Evolutionary conservation across 2,888 invertebrate genomes (phyloP).

Genomic region (Rotaria macrura): DNA sequence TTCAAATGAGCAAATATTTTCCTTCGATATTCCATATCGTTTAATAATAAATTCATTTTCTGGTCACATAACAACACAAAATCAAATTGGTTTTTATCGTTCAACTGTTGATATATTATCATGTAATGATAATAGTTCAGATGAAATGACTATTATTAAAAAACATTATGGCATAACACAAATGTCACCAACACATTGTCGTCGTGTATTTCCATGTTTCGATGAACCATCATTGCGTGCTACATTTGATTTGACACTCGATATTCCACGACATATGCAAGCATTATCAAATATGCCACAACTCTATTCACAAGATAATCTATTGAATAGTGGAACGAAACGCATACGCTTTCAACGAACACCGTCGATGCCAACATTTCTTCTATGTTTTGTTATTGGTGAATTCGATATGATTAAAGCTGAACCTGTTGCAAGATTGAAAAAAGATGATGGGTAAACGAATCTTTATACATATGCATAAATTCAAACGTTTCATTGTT

Average conservation of each 20-base stretch:
- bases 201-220: constrained; percentile 14
- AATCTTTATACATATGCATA: neutral
- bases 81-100: neutral
- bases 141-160: neutral
- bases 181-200: constrained; percentile 45
- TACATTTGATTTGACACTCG: constrained; percentile 1
- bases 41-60: neutral
- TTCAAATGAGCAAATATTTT: neutral
- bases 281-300: constrained; percentile 11
- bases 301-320: neutral
- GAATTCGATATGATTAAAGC: neutral
- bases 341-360: neutral
- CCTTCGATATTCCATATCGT: neutral
- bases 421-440: neutral
- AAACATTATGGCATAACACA: constrained; percentile 19
- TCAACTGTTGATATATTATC: neutral
- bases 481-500: too few relatives aligned
- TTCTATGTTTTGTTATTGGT: constrained; percentile 6
- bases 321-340: neutral
- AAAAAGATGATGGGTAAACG: neutral
- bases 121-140: neutral
- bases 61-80: neutral
- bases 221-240: constrained; percentile 16
- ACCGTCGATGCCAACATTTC: constrained; percentile 17
- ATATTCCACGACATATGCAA: neutral